Base-by-base conservation (phyloP, 2,797 vertebrate genomes). In the Arnoldichthys spilopterus region DNA sequence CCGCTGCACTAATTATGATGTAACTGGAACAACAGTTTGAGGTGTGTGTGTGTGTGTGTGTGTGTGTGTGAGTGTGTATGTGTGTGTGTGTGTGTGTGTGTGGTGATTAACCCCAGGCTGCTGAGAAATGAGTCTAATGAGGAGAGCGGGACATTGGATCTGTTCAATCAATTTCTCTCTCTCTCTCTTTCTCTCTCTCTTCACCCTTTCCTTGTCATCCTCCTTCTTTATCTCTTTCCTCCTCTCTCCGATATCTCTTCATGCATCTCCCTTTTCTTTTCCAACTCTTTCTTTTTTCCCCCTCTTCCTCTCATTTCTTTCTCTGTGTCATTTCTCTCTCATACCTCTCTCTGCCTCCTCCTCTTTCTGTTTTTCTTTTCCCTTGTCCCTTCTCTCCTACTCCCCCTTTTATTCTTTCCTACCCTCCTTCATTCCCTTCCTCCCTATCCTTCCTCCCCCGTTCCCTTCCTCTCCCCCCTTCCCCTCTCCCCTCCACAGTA, bases 61-160 rank as follows among this genome's bases (percentile, higher is more conserved):
- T 70, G 51, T 54, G 51, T 54, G 51, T 54, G 51, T 24, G 53
- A 24, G 53, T 24, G 62, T 74, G 73, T 62, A 37, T 62, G 56
- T 62, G 15, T 62, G 72, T 62, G 63, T 71, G 76, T 61, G 71
- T 45, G 56, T 62, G 22, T 62, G 72, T 74, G 93, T 91, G 93
- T 94, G 93, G 93, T 94, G 94, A 97, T 97, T 97, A 97, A 97
- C 95, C 95, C 89, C 90, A 90, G 94, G 93, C 94, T 93, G 90
- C 89, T 94, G 94, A 95, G 92, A 95, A 95, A 96, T 94, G 91
- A 91, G 89, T 92, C 84, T 95, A 93, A 94, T 93, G 94, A 96
- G 94, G 92, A 93, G 94, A 95, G 90, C 89, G 93, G 94, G 93
- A 94, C 90, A 89, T 89, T 85, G 94, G 93, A 95, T 94, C 92